Evolutionary conservation across 1,140 invertebrate species (phyloP), one percentile per base, ranked within the genome.

Genomic region (Aleiodes sp.): DNA sequence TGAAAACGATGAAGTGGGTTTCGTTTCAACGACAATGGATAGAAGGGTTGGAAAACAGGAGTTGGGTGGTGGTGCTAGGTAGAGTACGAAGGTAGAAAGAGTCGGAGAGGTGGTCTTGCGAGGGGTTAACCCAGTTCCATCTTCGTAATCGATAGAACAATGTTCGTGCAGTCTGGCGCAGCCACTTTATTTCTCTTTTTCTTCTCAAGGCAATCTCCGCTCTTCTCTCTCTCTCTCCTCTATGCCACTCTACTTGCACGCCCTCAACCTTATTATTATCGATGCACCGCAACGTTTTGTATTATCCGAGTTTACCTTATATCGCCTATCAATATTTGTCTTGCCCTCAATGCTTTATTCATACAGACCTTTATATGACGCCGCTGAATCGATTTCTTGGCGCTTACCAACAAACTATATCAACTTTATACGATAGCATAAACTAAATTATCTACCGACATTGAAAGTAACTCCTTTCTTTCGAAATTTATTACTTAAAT

Each of bases 111-210:
- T 52, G 3, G 43, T 52, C 19, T 24, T 9, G 43, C 19, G 14
- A 21, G 37, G 43, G 68, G 77, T 80, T 80, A 80, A 80, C 78
- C 78, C 60, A 80, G 76, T 80, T 80, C 73, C 75, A 73, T 79
- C 73, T 72, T 65, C 70, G 69, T 78, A 73, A 80, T 80, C 78
- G 70, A 80, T 80, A 78, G 73, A 74, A 77, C 69, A 76, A 66
- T 72, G 72, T 77, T 77, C 71, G 71, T 73, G 73, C 72, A 65
- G 57, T 74, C 61, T 24, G 21, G 37, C 68, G 64, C 74, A 74
- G 70, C 70, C 77, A 76, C 74, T 77, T 78, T 68, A 76, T 75
- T 78, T 72, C 73, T 80, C 69, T 75, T 78, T 72, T 72, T 80
- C 69, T 73, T 52, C 59, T 68, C 65, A 71, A 67, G 33, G 28